A percentile compares a stretch with the other conserved stretches of the same genome.
Evolutionary conservation across 37 sponge, comb jelly and placozoan species (phyloP).

Genomic region (Cladorhizidae sp.): DNA sequence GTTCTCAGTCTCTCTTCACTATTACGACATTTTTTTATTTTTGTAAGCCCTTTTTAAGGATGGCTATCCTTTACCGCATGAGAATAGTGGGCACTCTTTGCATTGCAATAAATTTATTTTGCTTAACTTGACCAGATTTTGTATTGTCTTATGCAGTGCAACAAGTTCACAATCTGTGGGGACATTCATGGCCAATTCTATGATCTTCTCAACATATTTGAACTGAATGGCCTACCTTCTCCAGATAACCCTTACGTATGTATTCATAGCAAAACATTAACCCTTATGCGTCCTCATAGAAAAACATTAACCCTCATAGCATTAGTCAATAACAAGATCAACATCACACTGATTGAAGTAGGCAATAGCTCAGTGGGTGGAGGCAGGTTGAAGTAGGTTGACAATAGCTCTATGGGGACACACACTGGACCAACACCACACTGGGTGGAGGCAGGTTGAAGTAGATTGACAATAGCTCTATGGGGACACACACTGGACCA

Average conservation of each 20-base stretch:
- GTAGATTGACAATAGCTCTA: not conserved
- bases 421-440: too few relatives aligned
- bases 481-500: too few relatives aligned
- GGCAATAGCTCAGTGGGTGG: too few relatives aligned
- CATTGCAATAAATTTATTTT: not conserved
- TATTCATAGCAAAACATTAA: not conserved
- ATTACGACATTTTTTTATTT: too few relatives aligned
- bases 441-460: too few relatives aligned
- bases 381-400: too few relatives aligned
- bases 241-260: slow-evolving; percentile 93
- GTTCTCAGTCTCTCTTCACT: too few relatives aligned
- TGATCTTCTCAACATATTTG: slow-evolving; percentile 95
- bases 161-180: slow-evolving; percentile 96
- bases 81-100: not conserved
- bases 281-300: not conserved
- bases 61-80: not conserved
- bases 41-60: too few relatives aligned
- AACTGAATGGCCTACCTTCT: slow-evolving; percentile 93
- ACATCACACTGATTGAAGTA: too few relatives aligned
- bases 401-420: too few relatives aligned
- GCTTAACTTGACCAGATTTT: not conserved
- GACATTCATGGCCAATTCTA: slow-evolving; percentile 99
- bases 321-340: too few relatives aligned
- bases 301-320: not conserved
- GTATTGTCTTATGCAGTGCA: slow-evolving; percentile 33